These are phyloP conservation scores for Nannobrachium achirus DNA, from an alignment of 2,113 vertebrate species.

Conservation along the genomic window DNA sequence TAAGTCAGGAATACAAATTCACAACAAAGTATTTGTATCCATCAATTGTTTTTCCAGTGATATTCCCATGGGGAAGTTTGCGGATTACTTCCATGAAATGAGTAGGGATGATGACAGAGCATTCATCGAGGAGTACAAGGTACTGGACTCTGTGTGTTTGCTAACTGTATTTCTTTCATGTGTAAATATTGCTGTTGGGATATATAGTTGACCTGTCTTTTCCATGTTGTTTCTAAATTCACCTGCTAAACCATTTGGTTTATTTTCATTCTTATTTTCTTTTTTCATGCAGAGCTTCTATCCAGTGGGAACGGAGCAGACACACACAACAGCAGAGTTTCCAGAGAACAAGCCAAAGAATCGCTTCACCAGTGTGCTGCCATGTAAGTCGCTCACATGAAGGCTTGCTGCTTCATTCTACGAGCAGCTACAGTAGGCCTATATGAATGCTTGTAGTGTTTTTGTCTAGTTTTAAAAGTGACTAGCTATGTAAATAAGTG, in stretches of 20 bases:
- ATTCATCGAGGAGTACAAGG: slow-evolving; percentile 77
- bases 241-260: no score
- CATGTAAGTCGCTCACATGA: slow-evolving; percentile 78
- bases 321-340: slow-evolving; percentile 53
- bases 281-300: slow-evolving; percentile 63
- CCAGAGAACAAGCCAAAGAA: slow-evolving; percentile 83
- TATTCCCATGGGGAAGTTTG: slow-evolving; percentile 61
- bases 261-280: background rate
- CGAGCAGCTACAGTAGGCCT: no score
- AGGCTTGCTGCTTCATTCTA: background rate
- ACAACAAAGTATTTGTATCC: background rate
- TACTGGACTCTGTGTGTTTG: slow-evolving; percentile 19
- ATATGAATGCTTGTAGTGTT: background rate
- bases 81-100: slow-evolving; percentile 59
- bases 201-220: no score
- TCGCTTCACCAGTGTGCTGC: slow-evolving; percentile 84
- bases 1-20: background rate
- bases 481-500: background rate
- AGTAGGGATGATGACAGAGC: slow-evolving; percentile 69
- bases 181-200: no score
- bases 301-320: slow-evolving; percentile 66
- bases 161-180: no score
- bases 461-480: background rate
- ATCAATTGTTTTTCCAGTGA: slow-evolving; percentile 45
- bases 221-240: no score